Base-by-base conservation (phyloP, 2,113 vertebrate species). In the Calyptommatus sinebrachiatus region DNA sequence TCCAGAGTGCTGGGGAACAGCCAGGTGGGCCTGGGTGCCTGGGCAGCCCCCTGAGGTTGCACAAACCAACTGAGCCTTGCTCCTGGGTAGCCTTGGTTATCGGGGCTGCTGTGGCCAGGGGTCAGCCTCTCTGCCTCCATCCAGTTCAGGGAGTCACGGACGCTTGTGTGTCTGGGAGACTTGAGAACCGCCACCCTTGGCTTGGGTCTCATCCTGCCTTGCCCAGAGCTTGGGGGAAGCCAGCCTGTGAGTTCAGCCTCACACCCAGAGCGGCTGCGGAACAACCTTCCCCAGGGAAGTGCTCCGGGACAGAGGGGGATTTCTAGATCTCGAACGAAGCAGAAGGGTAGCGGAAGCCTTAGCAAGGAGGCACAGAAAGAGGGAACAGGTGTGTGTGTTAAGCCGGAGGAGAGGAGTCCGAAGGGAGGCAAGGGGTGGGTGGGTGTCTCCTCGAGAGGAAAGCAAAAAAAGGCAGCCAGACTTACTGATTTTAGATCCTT, bases 401-500 rank as follows among this genome's bases (percentile, higher is more conserved):
- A 74, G 69, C n/a, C 5, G 10, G 65, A 61, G 35, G 65, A 50
- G 2, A 16, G 31, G 79, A 10, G 14, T 50, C 76, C 26, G 69
- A 71, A 0, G 16, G 22, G 4, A 1, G 0, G 67, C 26, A 22
- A 50, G 35, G 53, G 3, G 2, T n/a, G n/a, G 35, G 35, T 41
- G 35, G 2, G 35, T 41, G 5, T 24, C 26, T n/a, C 74, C 65
- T 29, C 65, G 6, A 2, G 35, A 26, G 71, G 9, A 6, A 81
- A 84, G 71, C 8, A 84, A 26, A 81, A 88, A 41, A 86, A 78
- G 70, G 68, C 92, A 61, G 16, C 1, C 7, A 84, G 80, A 95
- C 97, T 98, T 98, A 98, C 97, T 97, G 97, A 98, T 98, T 95
- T 98, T 98, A 95, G 97, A 96, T 97, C 97, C 97, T 96, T 97